A percentile compares a stretch with the other conserved stretches of the same genome.
phyloP scores from a whole-genome alignment of 2,113 vertebrate genomes.

The Struthio camelus region DNA sequence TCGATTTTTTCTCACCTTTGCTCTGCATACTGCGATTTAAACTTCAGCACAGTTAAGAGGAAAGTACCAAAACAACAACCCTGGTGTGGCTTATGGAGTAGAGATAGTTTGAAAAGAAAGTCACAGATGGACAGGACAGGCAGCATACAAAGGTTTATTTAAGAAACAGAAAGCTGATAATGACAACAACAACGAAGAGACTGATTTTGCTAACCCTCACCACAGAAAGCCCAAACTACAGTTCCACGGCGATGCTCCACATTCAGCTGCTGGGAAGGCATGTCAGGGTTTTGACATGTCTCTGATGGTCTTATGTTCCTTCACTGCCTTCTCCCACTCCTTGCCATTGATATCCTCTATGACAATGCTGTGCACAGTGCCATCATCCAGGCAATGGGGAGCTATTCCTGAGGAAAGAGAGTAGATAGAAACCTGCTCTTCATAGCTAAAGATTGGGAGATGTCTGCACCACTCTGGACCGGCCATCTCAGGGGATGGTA shows the following conservation, averaged over 20 bases:
- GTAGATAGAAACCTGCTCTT: neutral
- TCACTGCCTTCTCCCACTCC: conserved; percentile 91
- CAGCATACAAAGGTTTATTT: conserved; percentile 43
- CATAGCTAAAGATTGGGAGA: neutral
- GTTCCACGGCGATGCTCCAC: neutral
- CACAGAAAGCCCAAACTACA: neutral
- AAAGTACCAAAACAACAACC: neutral
- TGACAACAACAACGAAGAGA: neutral
- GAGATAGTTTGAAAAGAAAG: neutral
- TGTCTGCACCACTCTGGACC: neutral
- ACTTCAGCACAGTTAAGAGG: neutral
- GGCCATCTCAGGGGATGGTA: neutral
- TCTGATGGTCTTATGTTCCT: conserved; percentile 85
- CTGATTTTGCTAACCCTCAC: neutral
- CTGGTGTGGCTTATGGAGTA: neutral
- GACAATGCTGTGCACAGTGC: conserved; percentile 82
- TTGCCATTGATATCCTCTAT: conserved; percentile 88
- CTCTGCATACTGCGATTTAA: neutral
- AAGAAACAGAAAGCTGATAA: conserved; percentile 31
- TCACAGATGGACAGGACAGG: neutral
- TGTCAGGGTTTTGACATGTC: conserved; percentile 85
- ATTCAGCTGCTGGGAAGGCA: neutral
- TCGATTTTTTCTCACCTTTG: neutral
- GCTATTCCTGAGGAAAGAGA: conserved; percentile 82
- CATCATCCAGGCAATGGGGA: conserved; percentile 91